A percentile compares a stretch with the other conserved stretches of the same genome.
Conservation (phyloP, 2,888 invertebrate genomes). For the Ophion ventricosus region DNA sequence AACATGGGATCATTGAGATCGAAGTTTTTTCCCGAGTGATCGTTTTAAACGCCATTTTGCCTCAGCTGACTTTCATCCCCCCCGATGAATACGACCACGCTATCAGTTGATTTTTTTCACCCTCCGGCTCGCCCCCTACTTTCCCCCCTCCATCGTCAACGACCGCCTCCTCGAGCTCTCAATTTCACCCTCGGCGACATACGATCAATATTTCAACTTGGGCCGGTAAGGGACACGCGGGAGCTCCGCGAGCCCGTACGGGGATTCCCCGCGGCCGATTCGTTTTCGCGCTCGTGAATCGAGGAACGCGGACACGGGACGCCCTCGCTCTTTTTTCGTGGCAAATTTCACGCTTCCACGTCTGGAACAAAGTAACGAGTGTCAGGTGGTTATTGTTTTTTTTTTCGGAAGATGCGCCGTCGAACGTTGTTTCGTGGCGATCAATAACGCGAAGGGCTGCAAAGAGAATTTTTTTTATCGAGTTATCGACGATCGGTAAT, state of each 20-base stretch:
- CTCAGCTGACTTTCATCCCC: constrained; percentile 71
- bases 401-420: not conserved
- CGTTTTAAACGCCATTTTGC: constrained; percentile 73
- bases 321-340: not conserved
- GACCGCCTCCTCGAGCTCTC: constrained; percentile 24
- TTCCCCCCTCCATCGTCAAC: constrained; percentile 15
- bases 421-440: not conserved
- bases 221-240: constrained; percentile 7
- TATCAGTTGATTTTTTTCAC: constrained; percentile 27
- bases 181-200: constrained; percentile 30
- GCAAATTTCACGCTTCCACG: not conserved
- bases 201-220: constrained; percentile 63
- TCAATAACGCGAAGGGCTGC: not conserved
- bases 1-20: constrained; percentile 45
- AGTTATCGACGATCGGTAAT: not conserved
- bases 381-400: not conserved
- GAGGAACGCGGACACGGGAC: not conserved
- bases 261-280: not conserved
- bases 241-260: not conserved
- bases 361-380: not conserved
- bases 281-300: not conserved
- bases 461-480: not conserved
- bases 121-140: not conserved
- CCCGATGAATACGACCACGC: constrained; percentile 55
- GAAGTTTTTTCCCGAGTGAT: constrained; percentile 41